Conservation (phyloP, 2,888 invertebrate genomes). For the Odontocerum albicorne region DNA sequence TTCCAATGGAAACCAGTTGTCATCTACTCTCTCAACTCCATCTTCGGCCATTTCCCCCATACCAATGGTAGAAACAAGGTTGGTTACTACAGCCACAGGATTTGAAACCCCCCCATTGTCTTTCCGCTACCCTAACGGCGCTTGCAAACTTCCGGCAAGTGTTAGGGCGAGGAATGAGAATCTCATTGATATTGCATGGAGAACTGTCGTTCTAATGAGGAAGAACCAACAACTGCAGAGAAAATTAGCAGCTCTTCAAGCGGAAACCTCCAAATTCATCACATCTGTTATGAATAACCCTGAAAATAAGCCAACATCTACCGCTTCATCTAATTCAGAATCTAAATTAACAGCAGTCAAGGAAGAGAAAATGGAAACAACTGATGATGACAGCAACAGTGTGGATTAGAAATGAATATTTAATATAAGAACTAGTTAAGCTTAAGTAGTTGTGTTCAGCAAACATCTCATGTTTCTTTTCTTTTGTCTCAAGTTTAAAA, state of each 20-base stretch:
- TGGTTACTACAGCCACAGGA: not conserved
- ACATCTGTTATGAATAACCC: conserved; percentile 61
- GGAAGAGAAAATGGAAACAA: not conserved
- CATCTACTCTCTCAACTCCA: no score
- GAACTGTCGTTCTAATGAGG: conserved; percentile 63
- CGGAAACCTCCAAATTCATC: conserved; percentile 65
- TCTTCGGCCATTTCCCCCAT: not conserved
- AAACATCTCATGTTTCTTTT: no score
- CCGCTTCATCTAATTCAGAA: no score
- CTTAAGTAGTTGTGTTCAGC: no score
- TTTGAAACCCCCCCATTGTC: not conserved
- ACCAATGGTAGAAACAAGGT: not conserved
- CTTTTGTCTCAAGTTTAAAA: no score
- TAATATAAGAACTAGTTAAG: no score
- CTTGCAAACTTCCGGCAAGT: not conserved
- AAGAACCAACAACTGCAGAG: conserved; percentile 63
- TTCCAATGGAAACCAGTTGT: conserved; percentile 5
- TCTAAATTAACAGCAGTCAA: not conserved
- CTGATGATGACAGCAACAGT: no score
- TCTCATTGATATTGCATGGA: conserved; percentile 63
- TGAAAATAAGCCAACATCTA: conserved; percentile 39
- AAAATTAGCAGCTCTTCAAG: conserved; percentile 60
- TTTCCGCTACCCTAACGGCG: not conserved
- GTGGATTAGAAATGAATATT: no score
- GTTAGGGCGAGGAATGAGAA: conserved; percentile 47